These are phyloP conservation scores for Cotesia glomerata DNA, from an alignment of 1,140 invertebrate genomes.

Conservation along the genomic window DNA sequence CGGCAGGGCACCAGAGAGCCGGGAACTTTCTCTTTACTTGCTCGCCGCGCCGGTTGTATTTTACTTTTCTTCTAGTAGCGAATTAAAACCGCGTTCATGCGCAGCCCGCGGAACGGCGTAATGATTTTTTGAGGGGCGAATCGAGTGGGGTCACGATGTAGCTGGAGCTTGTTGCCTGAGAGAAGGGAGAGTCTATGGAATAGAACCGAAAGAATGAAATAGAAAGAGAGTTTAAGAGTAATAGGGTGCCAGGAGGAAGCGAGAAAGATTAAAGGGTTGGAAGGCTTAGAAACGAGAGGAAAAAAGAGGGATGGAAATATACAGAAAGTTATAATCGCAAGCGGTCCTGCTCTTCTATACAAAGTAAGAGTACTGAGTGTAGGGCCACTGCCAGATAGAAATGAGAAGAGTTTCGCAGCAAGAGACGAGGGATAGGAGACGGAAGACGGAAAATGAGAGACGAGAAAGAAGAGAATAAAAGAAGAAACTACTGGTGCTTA, in stretches of 20 bases:
- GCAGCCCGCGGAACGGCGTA: conserved; percentile 65
- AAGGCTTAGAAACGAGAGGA: conserved; percentile 26
- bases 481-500: background rate
- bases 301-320: conserved; percentile 20
- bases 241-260: conserved; percentile 40
- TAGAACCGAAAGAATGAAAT: conserved; percentile 20
- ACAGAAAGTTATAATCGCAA: conserved; percentile 18
- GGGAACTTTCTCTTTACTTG: conserved; percentile 35
- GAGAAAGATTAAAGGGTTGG: conserved; percentile 45
- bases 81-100: conserved; percentile 67
- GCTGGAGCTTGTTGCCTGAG: conserved; percentile 7
- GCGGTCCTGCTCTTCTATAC: background rate
- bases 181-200: conserved; percentile 14
- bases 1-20: background rate
- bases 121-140: conserved; percentile 66
- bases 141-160: conserved; percentile 58
- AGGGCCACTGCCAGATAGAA: background rate
- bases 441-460: background rate
- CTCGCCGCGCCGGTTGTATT: conserved; percentile 56
- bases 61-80: conserved; percentile 65
- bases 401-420: background rate
- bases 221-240: background rate
- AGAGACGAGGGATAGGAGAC: background rate
- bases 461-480: background rate
- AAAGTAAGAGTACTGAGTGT: background rate